Evolutionary conservation across 1,140 invertebrate species (phyloP).

Genomic region (Diuraphis noxia): DNA sequence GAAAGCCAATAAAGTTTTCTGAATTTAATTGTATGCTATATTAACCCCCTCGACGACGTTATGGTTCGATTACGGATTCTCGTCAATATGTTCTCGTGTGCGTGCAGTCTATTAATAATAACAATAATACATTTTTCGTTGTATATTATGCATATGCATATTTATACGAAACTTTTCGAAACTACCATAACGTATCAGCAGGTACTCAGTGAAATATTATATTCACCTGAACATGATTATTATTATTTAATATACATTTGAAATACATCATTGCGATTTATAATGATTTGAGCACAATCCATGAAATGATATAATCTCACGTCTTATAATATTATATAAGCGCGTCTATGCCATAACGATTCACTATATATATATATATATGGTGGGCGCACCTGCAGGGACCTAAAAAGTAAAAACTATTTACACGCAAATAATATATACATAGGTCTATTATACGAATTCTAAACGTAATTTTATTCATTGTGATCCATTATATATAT

Average conservation of each 20-base stretch:
- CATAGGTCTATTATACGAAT: background rate
- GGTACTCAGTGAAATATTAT: background rate
- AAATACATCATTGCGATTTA: background rate
- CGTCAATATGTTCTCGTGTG: background rate
- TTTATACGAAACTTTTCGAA: background rate
- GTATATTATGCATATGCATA: too few species aligned
- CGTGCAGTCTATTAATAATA: background rate
- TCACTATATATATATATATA: background rate
- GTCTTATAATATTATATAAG: background rate
- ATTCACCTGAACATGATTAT: background rate
- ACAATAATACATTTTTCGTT: too few species aligned
- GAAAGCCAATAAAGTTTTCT: slow-evolving; percentile 23
- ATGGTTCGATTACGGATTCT: background rate
- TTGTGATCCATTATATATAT: background rate
- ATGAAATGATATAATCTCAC: background rate
- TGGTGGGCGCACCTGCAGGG: too few species aligned
- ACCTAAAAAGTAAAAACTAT: background rate
- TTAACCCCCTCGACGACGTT: slow-evolving; percentile 3
- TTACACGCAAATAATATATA: background rate
- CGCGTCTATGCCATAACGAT: background rate
- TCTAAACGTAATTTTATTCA: background rate
- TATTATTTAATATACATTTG: background rate
- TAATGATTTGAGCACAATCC: background rate
- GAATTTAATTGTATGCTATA: slow-evolving; percentile 2
- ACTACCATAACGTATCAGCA: background rate